Percentiles rank a stretch among this genome's conserved stretches.
Conservation (phyloP, 2,113 vertebrate species). For the Anser brachyrhynchus region DNA sequence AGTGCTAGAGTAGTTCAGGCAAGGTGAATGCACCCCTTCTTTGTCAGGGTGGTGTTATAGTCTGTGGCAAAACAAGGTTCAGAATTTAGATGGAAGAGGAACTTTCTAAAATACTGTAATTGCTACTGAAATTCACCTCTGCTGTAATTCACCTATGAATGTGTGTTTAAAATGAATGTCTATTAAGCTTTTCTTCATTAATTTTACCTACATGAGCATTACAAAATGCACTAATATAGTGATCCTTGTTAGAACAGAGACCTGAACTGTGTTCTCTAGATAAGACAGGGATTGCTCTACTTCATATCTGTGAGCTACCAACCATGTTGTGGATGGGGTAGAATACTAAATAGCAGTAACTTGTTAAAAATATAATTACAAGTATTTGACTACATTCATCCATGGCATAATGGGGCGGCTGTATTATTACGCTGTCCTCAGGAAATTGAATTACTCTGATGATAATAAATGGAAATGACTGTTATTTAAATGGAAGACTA, state of each 20-base stretch:
- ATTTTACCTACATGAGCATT: background rate
- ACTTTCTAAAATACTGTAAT: background rate
- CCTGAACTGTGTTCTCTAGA: background rate
- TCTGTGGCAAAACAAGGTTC: background rate
- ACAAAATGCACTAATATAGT: background rate
- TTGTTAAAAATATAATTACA: constrained; percentile 44
- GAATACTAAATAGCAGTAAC: constrained; percentile 26
- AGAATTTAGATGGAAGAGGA: background rate
- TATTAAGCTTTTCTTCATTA: background rate
- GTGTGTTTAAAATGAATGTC: background rate
- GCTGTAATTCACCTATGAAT: background rate
- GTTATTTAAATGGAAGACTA: constrained; percentile 17
- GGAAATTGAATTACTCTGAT: constrained; percentile 40
- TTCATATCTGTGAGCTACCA: background rate
- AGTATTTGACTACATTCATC: constrained; percentile 2
- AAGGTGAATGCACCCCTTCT: background rate
- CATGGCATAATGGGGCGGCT: constrained; percentile 26
- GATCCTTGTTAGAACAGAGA: background rate
- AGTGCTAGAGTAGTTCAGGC: background rate
- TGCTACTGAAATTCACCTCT: background rate
- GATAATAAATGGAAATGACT: constrained; percentile 41
- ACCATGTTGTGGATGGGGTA: background rate
- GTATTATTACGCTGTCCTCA: constrained; percentile 28
- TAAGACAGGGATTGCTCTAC: background rate
- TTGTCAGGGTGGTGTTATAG: background rate